Conservation (phyloP, 2,888 invertebrate genomes). For the Falcaria lacertinaria region DNA sequence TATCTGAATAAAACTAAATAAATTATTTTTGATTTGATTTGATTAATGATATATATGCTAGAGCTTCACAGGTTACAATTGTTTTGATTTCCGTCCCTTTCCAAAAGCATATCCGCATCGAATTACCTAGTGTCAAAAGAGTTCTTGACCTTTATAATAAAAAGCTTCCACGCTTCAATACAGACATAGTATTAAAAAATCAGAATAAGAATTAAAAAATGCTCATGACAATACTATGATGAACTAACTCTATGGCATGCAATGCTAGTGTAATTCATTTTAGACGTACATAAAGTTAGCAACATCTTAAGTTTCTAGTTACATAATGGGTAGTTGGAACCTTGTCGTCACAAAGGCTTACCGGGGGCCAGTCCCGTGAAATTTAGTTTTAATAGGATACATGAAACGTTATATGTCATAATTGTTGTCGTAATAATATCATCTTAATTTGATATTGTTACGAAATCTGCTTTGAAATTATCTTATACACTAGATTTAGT, state of each 20-base stretch:
- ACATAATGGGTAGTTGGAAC: conserved; percentile 13
- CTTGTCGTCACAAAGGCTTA: conserved; percentile 5
- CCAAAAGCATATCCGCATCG: too few relatives aligned
- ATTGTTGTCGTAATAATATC: conserved; percentile 1
- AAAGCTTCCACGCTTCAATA: too few relatives aligned
- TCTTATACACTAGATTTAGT: too few relatives aligned
- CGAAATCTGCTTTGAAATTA: neutral
- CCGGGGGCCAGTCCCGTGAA: conserved; percentile 12
- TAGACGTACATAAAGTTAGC: conserved; percentile 2
- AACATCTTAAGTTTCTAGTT: conserved; percentile 10
- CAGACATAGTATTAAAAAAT: too few relatives aligned
- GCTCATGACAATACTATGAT: neutral
- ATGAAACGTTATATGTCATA: neutral
- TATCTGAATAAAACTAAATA: too few relatives aligned
- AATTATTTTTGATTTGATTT: too few relatives aligned
- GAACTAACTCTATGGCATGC: neutral
- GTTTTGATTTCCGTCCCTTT: too few relatives aligned
- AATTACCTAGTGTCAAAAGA: too few relatives aligned
- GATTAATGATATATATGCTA: too few relatives aligned
- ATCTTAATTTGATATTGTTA: neutral
- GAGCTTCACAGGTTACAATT: too few relatives aligned
- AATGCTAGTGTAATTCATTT: neutral
- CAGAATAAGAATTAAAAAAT: too few relatives aligned
- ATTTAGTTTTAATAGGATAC: conserved; percentile 15
- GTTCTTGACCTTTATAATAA: too few relatives aligned